Evolutionary conservation across 2,888 invertebrate species (phyloP), one percentile per base, ranked within the genome.

Genomic region (Dione juno): DNA sequence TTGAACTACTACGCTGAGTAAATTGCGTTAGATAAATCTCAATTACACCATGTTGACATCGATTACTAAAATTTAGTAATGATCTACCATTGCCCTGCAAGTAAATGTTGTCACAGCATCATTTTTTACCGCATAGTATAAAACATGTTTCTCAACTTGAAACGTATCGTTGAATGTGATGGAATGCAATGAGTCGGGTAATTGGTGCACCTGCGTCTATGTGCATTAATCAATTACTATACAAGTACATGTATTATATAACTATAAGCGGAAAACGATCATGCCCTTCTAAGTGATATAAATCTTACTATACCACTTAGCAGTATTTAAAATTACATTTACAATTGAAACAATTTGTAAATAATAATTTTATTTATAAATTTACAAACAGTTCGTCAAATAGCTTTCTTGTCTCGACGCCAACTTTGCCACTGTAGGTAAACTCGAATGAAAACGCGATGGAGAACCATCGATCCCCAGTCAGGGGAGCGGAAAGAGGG

Each of bases 161-260:
- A 64, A 50, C 35, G 45, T 50, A 43, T 28, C 35, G 35, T 43
- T 68, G 53, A 68, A 63, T 68, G 35, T 16, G 37, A 14, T 37
- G 68, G 43, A 61, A 68, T 53, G 61, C 35, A 67, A 19, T 35
- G 58, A 59, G 48, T 48, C 9, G 67, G 6, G 28, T 52, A 57
- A 67, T 59, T 67, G 67, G 41, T 67, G 41, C 59, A 59, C 58
- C 59, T 67, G 66, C 53, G 50, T 58, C 59, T 67, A 57, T 40
- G 58, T 58, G 48, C 45, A 59, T 19, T 59, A 52, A 59, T 50
- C 59, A 59, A 67, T 67, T 58, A 40, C n/a, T 37, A 41, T n/a
- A 50, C 37, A 37, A 57, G 57, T 16, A 35, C 13, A 40, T 16
- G 16, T 13, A 40, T 59, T 59, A 50, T 67, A 48, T 41, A 67